phyloP scores from a whole-genome alignment of 2,797 vertebrate genomes.

The Typhlichthys eigenmanni region DNA sequence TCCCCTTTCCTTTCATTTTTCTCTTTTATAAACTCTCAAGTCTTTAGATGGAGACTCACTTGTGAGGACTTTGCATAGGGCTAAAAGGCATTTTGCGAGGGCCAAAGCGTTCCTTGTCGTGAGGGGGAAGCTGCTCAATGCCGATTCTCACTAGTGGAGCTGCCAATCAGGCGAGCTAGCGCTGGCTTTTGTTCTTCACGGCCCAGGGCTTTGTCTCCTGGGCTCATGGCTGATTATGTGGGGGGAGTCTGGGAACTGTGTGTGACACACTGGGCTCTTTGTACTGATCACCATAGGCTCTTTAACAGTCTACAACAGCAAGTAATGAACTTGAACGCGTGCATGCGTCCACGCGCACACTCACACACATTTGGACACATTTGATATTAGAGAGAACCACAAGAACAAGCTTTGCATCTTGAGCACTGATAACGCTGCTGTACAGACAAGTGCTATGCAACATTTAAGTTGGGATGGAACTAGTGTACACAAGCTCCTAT shows the following conservation, averaged over 20 bases:
- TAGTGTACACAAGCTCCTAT: too few species aligned
- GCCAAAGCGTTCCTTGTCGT: conserved; percentile 59
- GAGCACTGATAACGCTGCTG: background rate
- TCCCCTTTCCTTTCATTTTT: conserved; percentile 37
- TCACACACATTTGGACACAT: conserved; percentile 2
- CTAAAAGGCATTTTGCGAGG: conserved; percentile 62
- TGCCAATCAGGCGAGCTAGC: conserved; percentile 62
- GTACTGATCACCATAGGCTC: conserved; percentile 52
- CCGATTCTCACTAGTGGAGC: conserved; percentile 56
- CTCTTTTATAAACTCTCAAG: conserved; percentile 11
- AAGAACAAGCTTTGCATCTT: background rate
- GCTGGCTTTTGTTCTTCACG: conserved; percentile 47
- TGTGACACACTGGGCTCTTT: conserved; percentile 69
- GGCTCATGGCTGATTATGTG: conserved; percentile 74
- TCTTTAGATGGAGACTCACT: conserved; percentile 29
- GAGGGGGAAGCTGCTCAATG: conserved; percentile 52
- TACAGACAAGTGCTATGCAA: too few species aligned
- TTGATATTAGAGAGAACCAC: background rate
- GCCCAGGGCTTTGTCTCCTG: conserved; percentile 66
- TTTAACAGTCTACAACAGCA: conserved; percentile 66
- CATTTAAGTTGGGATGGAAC: too few species aligned
- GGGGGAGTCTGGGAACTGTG: conserved; percentile 61
- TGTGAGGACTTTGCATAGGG: conserved; percentile 30
- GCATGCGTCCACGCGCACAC: background rate
- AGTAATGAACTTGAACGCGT: conserved; percentile 49